Evolutionary conservation across 2,113 vertebrate species (phyloP), one percentile per base, ranked within the genome.

Genomic region (Apus apus): DNA sequence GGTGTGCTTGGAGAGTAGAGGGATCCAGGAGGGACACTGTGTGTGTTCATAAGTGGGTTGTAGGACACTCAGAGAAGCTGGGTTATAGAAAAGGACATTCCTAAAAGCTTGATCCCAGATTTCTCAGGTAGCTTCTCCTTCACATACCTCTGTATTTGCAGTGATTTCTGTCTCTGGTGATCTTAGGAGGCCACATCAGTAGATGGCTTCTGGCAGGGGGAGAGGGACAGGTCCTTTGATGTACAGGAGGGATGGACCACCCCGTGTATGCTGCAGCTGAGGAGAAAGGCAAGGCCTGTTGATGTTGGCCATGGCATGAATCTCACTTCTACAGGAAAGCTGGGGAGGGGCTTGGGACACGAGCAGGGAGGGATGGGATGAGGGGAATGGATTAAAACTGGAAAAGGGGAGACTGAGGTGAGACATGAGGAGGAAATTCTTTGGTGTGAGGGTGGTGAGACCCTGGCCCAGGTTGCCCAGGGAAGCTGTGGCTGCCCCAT

Each of bases 261-360:
- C 5, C 5, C 0, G 3, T 7, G 1, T 15, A 23, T 53, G 15
- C 51, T 68, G 32, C 2, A 5, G 57, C 38, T 2, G 0, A 7
- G 27, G 18, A n/a, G 51, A 9, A 67, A 58, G 48, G 30, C 23
- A 10, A 21, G 1, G 4, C 22, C 4, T 0, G 0, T 6, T 43
- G 30, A 13, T 16, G 17, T 15, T 85, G 64, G 46, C 46, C 43
- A 25, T 34, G 1, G 2, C 13, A 4, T 12, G 58, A 26, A 15
- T 64, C 46, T 32, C 38, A 1, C 13, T 68, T 57, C 50, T 25
- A 50, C 22, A 50, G 50, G 50, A 50, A 50, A 50, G 50, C 50
- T 50, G 50, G 50, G 21, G 50, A 50, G 12, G 50, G 50, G 23
- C 50, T 50, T 22, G 11, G 23, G 11, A 12, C 50, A 50, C 23